Evolutionary conservation across 2,113 vertebrate species (phyloP).

Genomic region (Ranitomeya imitator): DNA sequence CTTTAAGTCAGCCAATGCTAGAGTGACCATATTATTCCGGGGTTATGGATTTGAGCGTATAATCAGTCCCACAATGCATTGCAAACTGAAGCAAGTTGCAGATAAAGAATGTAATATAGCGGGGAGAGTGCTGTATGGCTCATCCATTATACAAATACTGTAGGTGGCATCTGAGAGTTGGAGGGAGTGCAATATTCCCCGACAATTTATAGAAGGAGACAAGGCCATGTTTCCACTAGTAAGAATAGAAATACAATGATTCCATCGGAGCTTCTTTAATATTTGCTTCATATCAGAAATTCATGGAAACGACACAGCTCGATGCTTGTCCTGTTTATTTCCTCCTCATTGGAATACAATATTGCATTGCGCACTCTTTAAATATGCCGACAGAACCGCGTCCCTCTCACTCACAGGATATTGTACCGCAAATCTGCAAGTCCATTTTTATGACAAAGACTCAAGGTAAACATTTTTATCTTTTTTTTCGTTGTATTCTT

Average conservation of each 20-base stretch:
- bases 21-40: background rate
- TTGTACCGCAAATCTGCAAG: slow-evolving; percentile 29
- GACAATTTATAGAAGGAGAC: slow-evolving; percentile 10
- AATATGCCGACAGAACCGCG: background rate
- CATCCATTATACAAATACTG: background rate
- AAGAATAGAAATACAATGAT: slow-evolving; percentile 31
- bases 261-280: slow-evolving; percentile 49
- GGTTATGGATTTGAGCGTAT: background rate
- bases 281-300: slow-evolving; percentile 56
- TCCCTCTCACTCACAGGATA: slow-evolving; percentile 41
- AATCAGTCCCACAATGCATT: background rate
- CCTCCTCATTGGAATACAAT: slow-evolving; percentile 53
- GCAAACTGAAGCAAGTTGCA: background rate
- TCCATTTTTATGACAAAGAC: slow-evolving; percentile 39
- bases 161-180: background rate
- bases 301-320: slow-evolving; percentile 44
- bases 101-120: background rate
- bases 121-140: background rate
- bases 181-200: background rate
- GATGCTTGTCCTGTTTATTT: slow-evolving; percentile 26
- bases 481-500: background rate
- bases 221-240: slow-evolving; percentile 1
- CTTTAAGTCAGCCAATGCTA: background rate
- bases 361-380: slow-evolving; percentile 6
- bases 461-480: background rate